Base-by-base conservation (phyloP, 2,888 invertebrate genomes). In the Limenitis camilla region DNA sequence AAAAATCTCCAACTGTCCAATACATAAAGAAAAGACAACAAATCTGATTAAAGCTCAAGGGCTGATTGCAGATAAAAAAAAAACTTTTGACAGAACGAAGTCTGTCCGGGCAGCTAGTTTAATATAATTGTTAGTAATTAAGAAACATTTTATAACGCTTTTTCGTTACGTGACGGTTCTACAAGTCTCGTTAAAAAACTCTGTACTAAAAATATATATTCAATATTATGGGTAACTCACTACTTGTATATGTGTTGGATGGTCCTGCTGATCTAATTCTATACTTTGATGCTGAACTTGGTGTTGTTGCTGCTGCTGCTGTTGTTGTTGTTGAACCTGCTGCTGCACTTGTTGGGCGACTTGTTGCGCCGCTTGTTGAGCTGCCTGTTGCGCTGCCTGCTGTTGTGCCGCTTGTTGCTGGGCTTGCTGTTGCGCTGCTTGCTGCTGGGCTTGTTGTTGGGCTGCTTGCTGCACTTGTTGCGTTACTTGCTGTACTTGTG, bases 171-270 rank as follows among this genome's bases (percentile, higher is more conserved):
- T n/a, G n/a, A n/a, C n/a, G n/a, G n/a, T n/a, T n/a, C n/a, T n/a
- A n/a, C n/a, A n/a, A n/a, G n/a, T n/a, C n/a, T n/a, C n/a, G n/a
- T n/a, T n/a, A n/a, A n/a, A n/a, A n/a, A n/a, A n/a, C n/a, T n/a
- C n/a, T n/a, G n/a, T n/a, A n/a, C n/a, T n/a, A n/a, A n/a, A n/a
- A n/a, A n/a, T n/a, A n/a, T n/a, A n/a, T n/a, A n/a, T n/a, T n/a
- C n/a, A n/a, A n/a, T n/a, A n/a, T n/a, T n/a, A n/a, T n/a, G 27
- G 9, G 4, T 33, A 45, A 71, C 75, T 78, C 43, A 86, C 86
- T 64, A 86, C 83, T 83, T 87, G 86, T 76, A 87, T 86, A 56
- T 85, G 79, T 64, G 89, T 76, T 46, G 88, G 84, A 46, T 82
- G 88, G 2, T 88, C 84, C 52, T 84, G 81, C 1, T 87, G 84